These are phyloP conservation scores for Norana najaformis DNA, from an alignment of 2,888 invertebrate genomes.

Conservation along the genomic window DNA sequence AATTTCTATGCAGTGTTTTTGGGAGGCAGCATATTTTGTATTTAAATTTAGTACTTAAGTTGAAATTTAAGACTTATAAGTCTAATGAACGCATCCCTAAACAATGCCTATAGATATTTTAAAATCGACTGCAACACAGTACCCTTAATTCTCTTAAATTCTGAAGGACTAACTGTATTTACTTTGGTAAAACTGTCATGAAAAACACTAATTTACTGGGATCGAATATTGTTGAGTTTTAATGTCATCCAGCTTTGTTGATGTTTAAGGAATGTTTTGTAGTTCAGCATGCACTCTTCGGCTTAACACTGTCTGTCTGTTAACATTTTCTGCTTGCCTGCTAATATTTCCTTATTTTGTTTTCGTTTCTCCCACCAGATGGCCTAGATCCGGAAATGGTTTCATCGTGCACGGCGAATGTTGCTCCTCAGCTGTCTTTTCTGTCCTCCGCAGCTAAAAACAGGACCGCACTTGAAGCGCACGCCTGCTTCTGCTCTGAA, in stretches of 20 bases:
- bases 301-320: neutral
- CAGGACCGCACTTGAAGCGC: neutral
- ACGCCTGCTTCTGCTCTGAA: neutral
- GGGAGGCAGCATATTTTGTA: neutral
- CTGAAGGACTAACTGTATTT: no score
- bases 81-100: no score
- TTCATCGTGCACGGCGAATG: neutral
- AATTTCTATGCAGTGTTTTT: neutral
- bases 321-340: conserved; percentile 24
- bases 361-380: neutral
- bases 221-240: neutral
- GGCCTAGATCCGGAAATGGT: neutral
- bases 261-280: neutral
- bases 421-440: neutral
- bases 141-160: neutral
- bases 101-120: no score
- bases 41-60: no score
- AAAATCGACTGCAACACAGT: no score
- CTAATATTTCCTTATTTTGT: conserved; percentile 25
- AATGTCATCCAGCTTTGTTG: neutral
- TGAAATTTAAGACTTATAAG: neutral
- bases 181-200: neutral
- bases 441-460: neutral
- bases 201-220: neutral
- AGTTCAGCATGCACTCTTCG: neutral